Evolutionary conservation across 2,113 vertebrate genomes (phyloP), one percentile per base, ranked within the genome.

Genomic region (Hemiscyllium ocellatum): DNA sequence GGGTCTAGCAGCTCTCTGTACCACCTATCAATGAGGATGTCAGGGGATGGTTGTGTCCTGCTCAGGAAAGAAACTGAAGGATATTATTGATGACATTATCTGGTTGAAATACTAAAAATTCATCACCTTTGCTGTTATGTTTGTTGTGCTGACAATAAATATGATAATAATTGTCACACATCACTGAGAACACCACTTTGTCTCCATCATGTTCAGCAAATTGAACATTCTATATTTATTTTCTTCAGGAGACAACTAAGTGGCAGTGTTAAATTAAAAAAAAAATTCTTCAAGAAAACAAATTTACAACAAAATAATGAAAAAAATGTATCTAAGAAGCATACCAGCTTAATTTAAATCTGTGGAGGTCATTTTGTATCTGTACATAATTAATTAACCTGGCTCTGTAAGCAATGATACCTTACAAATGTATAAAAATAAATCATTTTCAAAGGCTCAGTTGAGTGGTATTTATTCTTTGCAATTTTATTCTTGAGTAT

Each of bases 61-160:
- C 94, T 69, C 96, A 96, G 96, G 97, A 96, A 97, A 97, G 96
- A 97, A 97, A 97, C 97, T 7, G 96, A 96, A 97, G 97, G 96
- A 97, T 97, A 97, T 97, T 98, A 98, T 97, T 98, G 97, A 98
- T 98, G 97, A 97, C 98, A 98, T 98, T 98, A 98, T 98, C 97
- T 97, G 97, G 96, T 97, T 96, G 97, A 97, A 96, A 97, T 96
- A 97, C 97, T 97, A 97, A 97, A 96, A 96, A 96, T 97, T 97
- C 97, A 98, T 98, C 97, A 98, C 97, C 97, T 97, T 97, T 97
- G 97, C 97, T 96, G 97, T 97, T 97, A 97, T 96, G 97, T 98
- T 97, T 98, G 97, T 98, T 98, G 98, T 97, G 97, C 97, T 98
- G 98, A 98, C 98, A 98, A 98, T 98, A 97, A 97, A 98, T 98